These are phyloP conservation scores for Rhipidura dahli DNA, from an alignment of 2,113 vertebrate genomes.

Conservation along the genomic window DNA sequence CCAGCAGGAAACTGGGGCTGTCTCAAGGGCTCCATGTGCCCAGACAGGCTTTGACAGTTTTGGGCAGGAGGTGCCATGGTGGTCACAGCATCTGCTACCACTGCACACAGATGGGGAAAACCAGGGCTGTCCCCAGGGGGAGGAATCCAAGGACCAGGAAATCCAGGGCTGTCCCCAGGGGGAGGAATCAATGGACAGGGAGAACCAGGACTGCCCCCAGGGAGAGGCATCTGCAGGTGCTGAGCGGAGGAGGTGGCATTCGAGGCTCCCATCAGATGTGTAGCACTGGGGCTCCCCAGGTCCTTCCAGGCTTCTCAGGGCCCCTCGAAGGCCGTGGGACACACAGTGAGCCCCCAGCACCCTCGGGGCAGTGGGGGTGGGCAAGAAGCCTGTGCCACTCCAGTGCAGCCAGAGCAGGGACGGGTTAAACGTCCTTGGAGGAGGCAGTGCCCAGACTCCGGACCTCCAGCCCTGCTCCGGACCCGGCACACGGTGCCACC, in stretches of 20 bases:
- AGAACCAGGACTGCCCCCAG: background rate
- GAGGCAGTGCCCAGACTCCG: background rate
- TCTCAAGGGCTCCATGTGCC: accelerated
- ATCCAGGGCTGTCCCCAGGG: background rate
- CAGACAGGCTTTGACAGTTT: accelerated
- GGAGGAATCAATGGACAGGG: accelerated
- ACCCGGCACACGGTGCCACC: accelerated
- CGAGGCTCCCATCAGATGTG: background rate
- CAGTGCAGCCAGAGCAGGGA: background rate
- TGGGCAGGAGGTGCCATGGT: background rate
- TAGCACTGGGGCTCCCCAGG: background rate
- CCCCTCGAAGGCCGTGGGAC: background rate
- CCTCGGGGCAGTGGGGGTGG: accelerated
- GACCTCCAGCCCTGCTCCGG: background rate
- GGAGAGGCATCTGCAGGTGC: background rate
- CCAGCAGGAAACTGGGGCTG: background rate
- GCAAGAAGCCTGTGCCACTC: accelerated
- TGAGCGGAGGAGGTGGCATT: accelerated
- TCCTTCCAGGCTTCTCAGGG: background rate
- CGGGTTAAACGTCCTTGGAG: accelerated
- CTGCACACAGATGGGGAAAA: background rate
- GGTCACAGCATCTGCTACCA: accelerated
- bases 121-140: background rate
- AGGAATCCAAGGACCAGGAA: accelerated
- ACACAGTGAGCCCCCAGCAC: background rate